phyloP scores from a whole-genome alignment of 2,888 invertebrate species.

The Hoplodrina ambigua region DNA sequence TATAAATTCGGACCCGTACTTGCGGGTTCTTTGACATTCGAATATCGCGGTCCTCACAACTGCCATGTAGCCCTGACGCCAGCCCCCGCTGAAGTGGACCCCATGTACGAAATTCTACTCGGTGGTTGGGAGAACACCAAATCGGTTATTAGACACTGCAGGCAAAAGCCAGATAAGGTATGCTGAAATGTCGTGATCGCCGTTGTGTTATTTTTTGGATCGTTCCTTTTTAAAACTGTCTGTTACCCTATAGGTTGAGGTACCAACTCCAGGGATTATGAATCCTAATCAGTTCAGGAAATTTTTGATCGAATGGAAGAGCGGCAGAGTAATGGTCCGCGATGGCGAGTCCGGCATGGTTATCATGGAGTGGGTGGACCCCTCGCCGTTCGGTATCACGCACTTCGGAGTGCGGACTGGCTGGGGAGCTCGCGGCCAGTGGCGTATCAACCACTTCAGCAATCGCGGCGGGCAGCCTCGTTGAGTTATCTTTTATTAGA shows the following conservation, averaged over 20 bases:
- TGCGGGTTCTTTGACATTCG: constrained; percentile 88
- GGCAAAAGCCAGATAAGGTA: constrained; percentile 92
- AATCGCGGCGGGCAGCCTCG: constrained; percentile 73
- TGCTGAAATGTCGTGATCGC: constrained; percentile 69
- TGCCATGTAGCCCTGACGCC: constrained; percentile 91
- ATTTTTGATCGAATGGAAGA: constrained; percentile 90
- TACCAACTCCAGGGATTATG: constrained; percentile 90
- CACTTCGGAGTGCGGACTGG: constrained; percentile 92
- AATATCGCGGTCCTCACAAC: constrained; percentile 91
- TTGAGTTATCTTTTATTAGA: constrained; percentile 79
- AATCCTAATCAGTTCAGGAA: constrained; percentile 89
- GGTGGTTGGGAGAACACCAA: constrained; percentile 93
- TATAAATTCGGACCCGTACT: constrained; percentile 91
- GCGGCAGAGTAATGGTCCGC: constrained; percentile 88
- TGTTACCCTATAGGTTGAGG: constrained; percentile 86
- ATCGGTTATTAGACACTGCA: constrained; percentile 92
- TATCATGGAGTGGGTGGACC: constrained; percentile 91
- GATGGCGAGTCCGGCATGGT: constrained; percentile 86
- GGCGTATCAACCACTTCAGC: constrained; percentile 89
- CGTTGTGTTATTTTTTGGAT: constrained; percentile 60
- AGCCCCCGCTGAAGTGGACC: constrained; percentile 89
- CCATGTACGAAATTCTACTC: constrained; percentile 92
- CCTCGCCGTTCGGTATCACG: constrained; percentile 90
- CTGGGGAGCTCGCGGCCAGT: constrained; percentile 92
- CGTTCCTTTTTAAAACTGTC: constrained; percentile 42